A percentile compares a stretch with the other conserved stretches of the same genome.
These are phyloP conservation scores for Atta texana DNA, from an alignment of 1,140 invertebrate species.

Conservation along the genomic window DNA sequence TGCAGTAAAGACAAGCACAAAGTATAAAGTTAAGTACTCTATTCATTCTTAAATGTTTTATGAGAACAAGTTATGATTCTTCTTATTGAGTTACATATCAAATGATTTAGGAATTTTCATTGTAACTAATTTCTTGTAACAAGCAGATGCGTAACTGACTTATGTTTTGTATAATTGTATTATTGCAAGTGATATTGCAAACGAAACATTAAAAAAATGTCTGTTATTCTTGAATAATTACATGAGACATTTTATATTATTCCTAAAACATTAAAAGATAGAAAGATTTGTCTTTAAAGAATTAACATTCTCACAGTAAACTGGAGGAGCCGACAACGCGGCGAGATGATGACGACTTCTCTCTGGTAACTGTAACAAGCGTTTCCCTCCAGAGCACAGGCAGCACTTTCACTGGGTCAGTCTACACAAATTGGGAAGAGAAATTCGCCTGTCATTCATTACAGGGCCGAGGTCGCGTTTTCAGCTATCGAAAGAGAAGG, in stretches of 20 bases:
- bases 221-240: neutral
- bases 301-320: constrained; percentile 47
- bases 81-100: no score
- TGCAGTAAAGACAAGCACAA: no score
- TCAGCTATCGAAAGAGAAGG: constrained; percentile 71
- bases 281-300: neutral
- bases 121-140: neutral
- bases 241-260: neutral
- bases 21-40: no score
- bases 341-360: constrained; percentile 68
- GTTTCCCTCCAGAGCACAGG: constrained; percentile 64
- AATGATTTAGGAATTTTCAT: neutral
- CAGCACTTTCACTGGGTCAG: constrained; percentile 65
- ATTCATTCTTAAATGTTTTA: no score
- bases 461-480: constrained; percentile 54
- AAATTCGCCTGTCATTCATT: constrained; percentile 65
- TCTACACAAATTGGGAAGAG: constrained; percentile 45
- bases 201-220: neutral
- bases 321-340: constrained; percentile 44
- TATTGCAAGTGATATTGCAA: neutral
- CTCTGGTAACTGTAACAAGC: constrained; percentile 67
- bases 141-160: neutral
- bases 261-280: neutral
- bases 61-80: no score
- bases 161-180: neutral